Evolutionary conservation across 1,140 invertebrate species (phyloP).

Genomic region (Vanessa tameamea): DNA sequence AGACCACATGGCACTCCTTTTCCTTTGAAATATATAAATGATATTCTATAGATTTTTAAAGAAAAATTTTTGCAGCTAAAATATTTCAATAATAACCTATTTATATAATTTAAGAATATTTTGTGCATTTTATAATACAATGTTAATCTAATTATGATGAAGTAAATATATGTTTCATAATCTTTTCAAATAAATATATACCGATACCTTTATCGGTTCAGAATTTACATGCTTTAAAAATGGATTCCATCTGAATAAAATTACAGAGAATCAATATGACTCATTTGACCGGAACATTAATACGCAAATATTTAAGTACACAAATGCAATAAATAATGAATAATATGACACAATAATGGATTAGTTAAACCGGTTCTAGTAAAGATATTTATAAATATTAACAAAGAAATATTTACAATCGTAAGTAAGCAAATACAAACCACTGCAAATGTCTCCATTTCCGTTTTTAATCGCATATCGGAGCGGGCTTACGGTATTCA

Average conservation of each 20-base stretch:
- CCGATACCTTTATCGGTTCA: too few species aligned
- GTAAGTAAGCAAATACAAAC: slow-evolving; percentile 44
- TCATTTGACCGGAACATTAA: slow-evolving; percentile 35
- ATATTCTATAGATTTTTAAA: too few species aligned
- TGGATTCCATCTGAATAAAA: not conserved
- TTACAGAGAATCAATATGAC: slow-evolving; percentile 14
- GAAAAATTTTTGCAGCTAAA: too few species aligned
- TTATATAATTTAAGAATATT: too few species aligned
- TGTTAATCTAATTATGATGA: not conserved
- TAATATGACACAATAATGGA: not conserved
- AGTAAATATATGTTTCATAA: not conserved
- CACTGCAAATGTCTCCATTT: slow-evolving; percentile 66
- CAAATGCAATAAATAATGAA: not conserved
- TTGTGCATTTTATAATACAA: too few species aligned
- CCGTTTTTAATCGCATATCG: slow-evolving; percentile 58
- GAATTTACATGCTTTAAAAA: too few species aligned
- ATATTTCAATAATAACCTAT: too few species aligned
- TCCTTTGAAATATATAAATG: too few species aligned
- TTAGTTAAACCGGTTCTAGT: slow-evolving; percentile 12
- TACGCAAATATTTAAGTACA: not conserved
- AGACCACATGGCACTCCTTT: too few species aligned
- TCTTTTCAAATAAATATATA: not conserved
- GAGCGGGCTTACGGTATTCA: slow-evolving; percentile 64
- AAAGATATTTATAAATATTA: slow-evolving; percentile 8
- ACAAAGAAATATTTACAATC: not conserved